These are phyloP conservation scores for Pteronotus mesoamericanus DNA, from an alignment of 2,797 vertebrate species.

Conservation along the genomic window DNA sequence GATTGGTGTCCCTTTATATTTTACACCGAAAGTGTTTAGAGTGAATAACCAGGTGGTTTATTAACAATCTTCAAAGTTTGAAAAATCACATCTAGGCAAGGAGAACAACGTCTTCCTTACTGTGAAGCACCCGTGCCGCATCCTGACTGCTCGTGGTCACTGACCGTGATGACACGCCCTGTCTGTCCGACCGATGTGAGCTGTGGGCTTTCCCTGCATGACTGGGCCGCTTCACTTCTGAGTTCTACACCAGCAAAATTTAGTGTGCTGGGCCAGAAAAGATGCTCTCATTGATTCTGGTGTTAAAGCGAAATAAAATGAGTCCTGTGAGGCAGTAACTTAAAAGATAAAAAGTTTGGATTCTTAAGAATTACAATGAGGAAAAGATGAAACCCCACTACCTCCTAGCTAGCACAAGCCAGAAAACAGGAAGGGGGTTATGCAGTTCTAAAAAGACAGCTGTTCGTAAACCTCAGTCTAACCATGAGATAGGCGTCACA, in stretches of 20 bases:
- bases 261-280: neutral
- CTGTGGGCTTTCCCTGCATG: neutral
- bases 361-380: neutral
- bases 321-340: neutral
- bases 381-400: neutral
- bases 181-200: neutral
- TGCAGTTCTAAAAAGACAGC: neutral
- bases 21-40: conserved; percentile 21
- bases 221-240: neutral
- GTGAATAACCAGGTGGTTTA: neutral
- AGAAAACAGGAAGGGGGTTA: neutral
- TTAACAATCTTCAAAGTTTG: neutral
- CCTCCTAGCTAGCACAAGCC: neutral
- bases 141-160: neutral
- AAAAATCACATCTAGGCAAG: neutral
- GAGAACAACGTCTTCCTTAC: neutral
- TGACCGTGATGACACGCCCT: too few species aligned
- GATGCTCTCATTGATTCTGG: neutral
- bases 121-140: neutral
- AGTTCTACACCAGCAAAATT: neutral
- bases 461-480: neutral
- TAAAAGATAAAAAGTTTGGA: neutral
- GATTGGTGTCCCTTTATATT: neutral
- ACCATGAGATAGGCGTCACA: neutral
- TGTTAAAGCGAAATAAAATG: neutral